A percentile compares a stretch with the other conserved stretches of the same genome.
Conservation (phyloP, 1,140 invertebrate species). For the Triops cancriformis region DNA sequence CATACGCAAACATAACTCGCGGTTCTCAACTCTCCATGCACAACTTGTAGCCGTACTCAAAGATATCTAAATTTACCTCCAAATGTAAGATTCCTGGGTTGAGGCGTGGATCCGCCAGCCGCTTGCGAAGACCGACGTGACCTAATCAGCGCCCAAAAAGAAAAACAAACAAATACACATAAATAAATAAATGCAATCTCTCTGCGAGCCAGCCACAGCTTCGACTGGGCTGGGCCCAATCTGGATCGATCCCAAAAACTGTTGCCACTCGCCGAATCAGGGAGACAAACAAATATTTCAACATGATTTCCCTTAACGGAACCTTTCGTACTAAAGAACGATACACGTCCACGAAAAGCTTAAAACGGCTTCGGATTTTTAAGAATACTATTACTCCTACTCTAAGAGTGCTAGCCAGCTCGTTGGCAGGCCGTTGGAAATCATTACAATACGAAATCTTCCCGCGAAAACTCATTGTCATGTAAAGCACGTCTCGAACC, state of each 20-base stretch:
- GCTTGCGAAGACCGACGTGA: slow-evolving; percentile 64
- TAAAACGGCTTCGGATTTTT: no score
- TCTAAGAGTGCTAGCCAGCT: no score
- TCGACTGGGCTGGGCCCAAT: neutral
- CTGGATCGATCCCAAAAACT: neutral
- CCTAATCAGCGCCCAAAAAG: slow-evolving; percentile 45
- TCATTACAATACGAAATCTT: neutral
- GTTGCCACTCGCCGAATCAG: neutral
- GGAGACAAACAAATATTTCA: neutral
- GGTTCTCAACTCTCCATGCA: no score
- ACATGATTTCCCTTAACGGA: neutral
- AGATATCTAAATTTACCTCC: slow-evolving; percentile 51
- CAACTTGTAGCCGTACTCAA: neutral
- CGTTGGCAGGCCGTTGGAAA: no score
- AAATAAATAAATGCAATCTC: slow-evolving; percentile 19
- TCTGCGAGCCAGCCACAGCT: slow-evolving; percentile 16
- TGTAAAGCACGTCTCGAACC: neutral
- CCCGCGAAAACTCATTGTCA: neutral
- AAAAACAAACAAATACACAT: slow-evolving; percentile 17
- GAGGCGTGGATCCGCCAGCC: slow-evolving; percentile 54
- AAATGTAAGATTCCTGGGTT: slow-evolving; percentile 58
- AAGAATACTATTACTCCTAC: no score
- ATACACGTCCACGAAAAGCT: no score
- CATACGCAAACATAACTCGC: no score
- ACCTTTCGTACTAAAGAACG: no score